Base-by-base conservation (phyloP, 2,797 vertebrate species). In the Spea hammondii region DNA sequence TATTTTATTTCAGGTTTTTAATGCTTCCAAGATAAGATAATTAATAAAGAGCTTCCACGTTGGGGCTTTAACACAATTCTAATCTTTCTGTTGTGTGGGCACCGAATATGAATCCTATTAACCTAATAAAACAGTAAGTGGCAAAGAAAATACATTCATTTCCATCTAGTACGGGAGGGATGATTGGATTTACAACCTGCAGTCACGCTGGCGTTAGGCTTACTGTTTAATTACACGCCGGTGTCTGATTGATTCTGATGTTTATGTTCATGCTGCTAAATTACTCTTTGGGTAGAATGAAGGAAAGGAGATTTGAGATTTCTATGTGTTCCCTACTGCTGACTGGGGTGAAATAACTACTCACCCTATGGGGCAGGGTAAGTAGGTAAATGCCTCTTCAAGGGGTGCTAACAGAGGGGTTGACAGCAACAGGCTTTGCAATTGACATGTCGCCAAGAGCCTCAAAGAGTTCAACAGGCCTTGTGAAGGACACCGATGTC, bases 131-230 rank as follows among this genome's bases (percentile, higher is more conserved):
- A 68, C 12, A 49, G 13, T 5, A 68, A 17, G 17, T 4, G 65
- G 32, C 47, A 49, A 59, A 13, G 47, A 50, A 65, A 65, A 65
- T n/a, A 46, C 12, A 68, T 68, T 68, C 2, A 49, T 68, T 68
- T 14, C 47, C 46, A 8, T 49, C 12, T 11, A 68, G 5, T 9
- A 68, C 45, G 11, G n/a, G 45, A n/a, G 7, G n/a, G 65, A 68
- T 68, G 65, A 68, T 68, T 49, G 12, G 46, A 68, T 68, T 48
- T 68, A 49, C 13, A 12, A 68, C 8, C 65, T 8, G 45, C 44
- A 68, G 10, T 48, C 44, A 66, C 65, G 47, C 8, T 46, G 45
- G 13, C 45, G 49, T 68, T 48, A 68, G 14, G 12, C 47, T 49
- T 49, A 4, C 12, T n/a, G 45, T 68, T 48, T 49, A 68, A 48